Percentiles rank a stretch among this genome's conserved stretches.
Conservation (phyloP, 2,888 invertebrate species). For the Pteria penguin region DNA sequence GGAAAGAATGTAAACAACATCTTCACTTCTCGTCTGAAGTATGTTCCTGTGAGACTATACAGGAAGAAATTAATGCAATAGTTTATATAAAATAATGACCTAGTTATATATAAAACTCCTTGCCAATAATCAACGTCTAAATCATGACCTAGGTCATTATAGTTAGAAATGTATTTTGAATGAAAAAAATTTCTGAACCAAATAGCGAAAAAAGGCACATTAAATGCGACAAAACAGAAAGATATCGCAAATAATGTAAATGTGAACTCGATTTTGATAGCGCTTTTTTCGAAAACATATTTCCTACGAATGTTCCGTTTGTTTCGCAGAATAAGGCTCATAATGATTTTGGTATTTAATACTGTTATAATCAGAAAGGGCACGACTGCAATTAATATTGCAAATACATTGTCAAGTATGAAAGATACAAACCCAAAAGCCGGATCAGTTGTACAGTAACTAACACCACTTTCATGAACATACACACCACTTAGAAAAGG, state of each 20-base stretch:
- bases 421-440: conserved; percentile 55
- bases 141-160: background rate
- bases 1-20: background rate
- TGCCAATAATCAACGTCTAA: conserved; percentile 51
- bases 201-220: conserved; percentile 72
- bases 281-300: conserved; percentile 63
- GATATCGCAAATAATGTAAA: conserved; percentile 73
- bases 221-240: conserved; percentile 73
- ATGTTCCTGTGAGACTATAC: conserved; percentile 74
- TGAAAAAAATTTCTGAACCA: conserved; percentile 63
- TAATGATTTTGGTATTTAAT: conserved; percentile 67
- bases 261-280: conserved; percentile 73
- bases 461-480: conserved; percentile 35
- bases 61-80: conserved; percentile 77
- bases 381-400: conserved; percentile 63
- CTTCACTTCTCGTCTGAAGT: conserved; percentile 68
- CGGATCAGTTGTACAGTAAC: conserved; percentile 59
- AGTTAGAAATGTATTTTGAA: conserved; percentile 21
- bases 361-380: conserved; percentile 70
- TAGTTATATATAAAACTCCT: conserved; percentile 60
- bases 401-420: conserved; percentile 70
- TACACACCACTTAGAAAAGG: conserved; percentile 68
- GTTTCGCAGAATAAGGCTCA: conserved; percentile 54
- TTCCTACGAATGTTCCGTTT: conserved; percentile 44
- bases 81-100: conserved; percentile 74